Conservation (phyloP, 30 jellyfish, hydroid and myxozoan genomes). For the Haliclystus octoradiatus region DNA sequence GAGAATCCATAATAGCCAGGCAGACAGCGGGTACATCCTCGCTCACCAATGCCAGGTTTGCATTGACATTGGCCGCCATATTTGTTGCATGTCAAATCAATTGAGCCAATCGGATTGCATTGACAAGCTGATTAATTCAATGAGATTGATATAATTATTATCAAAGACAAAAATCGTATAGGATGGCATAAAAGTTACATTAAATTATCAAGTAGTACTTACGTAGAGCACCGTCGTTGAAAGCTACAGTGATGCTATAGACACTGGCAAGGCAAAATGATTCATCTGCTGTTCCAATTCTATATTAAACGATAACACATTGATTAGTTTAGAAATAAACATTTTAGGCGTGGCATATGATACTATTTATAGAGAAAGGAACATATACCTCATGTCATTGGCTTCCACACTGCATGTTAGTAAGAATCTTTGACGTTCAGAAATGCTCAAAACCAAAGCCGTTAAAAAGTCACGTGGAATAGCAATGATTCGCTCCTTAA, state of each 20-base stretch:
- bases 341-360: not conserved
- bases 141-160: not conserved
- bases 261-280: conserved; percentile 57
- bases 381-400: conserved; percentile 62
- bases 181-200: not conserved
- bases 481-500: conserved; percentile 65
- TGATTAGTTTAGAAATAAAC: not conserved
- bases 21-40: conserved; percentile 71
- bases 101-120: conserved; percentile 63
- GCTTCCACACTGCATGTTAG: conserved; percentile 45
- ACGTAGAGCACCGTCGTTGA: conserved; percentile 96
- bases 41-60: conserved; percentile 67
- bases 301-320: conserved; percentile 3
- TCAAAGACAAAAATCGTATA: not conserved
- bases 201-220: conserved; percentile 17
- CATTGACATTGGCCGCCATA: conserved; percentile 86
- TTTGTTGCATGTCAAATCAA: conserved; percentile 35
- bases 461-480: conserved; percentile 64
- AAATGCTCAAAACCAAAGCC: conserved; percentile 43
- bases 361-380: not conserved
- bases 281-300: conserved; percentile 69
- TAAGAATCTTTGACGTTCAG: conserved; percentile 37
- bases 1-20: conserved; percentile 75
- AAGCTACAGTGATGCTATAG: conserved; percentile 65
- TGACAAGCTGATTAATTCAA: conserved; percentile 43